Evolutionary conservation across 2,797 vertebrate species (phyloP), one percentile per base, ranked within the genome.

Genomic region (Coendou prehensilis): DNA sequence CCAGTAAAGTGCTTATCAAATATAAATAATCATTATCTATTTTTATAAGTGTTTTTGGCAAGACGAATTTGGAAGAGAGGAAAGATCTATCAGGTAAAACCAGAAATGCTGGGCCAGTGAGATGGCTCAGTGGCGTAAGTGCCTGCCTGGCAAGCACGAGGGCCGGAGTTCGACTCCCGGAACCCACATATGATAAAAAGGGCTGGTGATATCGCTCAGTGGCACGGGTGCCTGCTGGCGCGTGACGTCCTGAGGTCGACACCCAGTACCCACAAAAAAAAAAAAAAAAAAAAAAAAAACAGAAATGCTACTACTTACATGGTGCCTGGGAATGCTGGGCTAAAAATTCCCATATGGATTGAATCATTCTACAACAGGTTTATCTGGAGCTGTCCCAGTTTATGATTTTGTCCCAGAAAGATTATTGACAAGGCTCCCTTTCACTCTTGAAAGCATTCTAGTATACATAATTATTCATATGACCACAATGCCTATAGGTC

Each of bases 401-500:
- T 71, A 54, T 91, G 37, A 45, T 22, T 37, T 28, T 17, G 59
- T 81, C 71, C 3, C 73, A 79, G 57, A 3, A 69, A 69, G 64
- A 63, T 85, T 75, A 52, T 50, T 69, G 67, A 26, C 37, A 90
- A 57, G 61, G 8, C 28, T 90, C 52, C 30, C 33, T 64, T 83
- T 86, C 22, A 41, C 50, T 85, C 50, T 75, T 30, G 4, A 23
- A 84, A 85, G 15, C 14, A 47, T 69, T 41, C 56, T 69, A 50
- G 37, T 17, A 50, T 22, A 73, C 3, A 59, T 28, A 37, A n/a
- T 28, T 57, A 41, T 88, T 41, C 81, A 64, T 75, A 64, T 20
- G 15, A 1, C 71, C 47, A 8, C 23, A 61, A 23, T 37, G 2
- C 0, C 0, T 26, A 11, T 15, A 1, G 28, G 1, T 57, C 28